Evolutionary conservation across 2,113 vertebrate genomes (phyloP), one percentile per base, ranked within the genome.

Genomic region (Microtus montanus): DNA sequence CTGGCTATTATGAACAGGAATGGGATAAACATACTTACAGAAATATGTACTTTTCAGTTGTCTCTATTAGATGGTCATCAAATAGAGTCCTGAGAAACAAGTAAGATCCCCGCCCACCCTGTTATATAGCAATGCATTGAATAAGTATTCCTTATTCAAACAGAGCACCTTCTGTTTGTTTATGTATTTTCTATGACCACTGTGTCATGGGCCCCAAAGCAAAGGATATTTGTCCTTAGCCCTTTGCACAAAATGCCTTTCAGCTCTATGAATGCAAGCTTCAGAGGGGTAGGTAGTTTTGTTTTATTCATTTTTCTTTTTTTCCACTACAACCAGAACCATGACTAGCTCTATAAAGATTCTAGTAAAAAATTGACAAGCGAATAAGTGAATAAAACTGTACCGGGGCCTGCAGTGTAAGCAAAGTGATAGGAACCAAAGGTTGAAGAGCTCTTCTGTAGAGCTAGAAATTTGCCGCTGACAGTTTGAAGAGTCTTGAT

Each of bases 401-500:
- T 71, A 82, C 75, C 33, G 52, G 17, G 7, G 5, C 77, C 3
- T 71, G 11, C 2, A 52, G 30, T 92, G 30, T 78, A 85, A 64
- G 28, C 8, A 93, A 63, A 64, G 28, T 73, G 44, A 54, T 28
- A 63, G 35, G 4, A 77, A 12, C 49, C 9, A 38, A 20, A 84
- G 38, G 15, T 63, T 91, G 58, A 68, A 58, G 38, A 94, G 15
- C 22, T 78, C 11, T 85, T 89, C 61, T 33, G 17, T 58, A 4
- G 63, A 47, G 38, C 52, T 54, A 64, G 33, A 30, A 19, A 83
- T 82, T n/a, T 52, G 78, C 30, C 82, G 58, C 35, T 80, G 54
- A 88, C 26, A 91, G 83, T 91, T 93, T 58, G 8, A 63, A 84
- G 30, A 17, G 2, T 85, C 70, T 89, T 95, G 38, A 38, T 87